Percentiles rank a stretch among this genome's conserved stretches.
Conservation (phyloP, 2,113 vertebrate genomes). For the Engraulis encrasicolus region DNA sequence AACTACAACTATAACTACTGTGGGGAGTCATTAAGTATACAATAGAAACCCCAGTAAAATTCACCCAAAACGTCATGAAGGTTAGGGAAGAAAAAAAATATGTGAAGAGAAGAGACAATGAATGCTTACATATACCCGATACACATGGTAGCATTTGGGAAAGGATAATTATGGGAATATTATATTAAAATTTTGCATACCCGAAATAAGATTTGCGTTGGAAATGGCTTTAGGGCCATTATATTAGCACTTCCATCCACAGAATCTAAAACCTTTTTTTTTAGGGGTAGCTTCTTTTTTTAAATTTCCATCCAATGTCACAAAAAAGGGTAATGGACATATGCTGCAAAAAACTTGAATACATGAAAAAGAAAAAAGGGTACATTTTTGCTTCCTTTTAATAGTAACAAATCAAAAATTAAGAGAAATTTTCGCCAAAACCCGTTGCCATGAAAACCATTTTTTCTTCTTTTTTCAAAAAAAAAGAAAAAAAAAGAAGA, state of each 20-base stretch:
- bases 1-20: neutral
- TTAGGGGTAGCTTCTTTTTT: neutral
- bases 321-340: conserved; percentile 37
- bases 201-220: neutral
- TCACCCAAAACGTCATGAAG: neutral
- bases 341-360: conserved; percentile 90
- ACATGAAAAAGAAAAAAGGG: conserved; percentile 79
- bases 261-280: neutral
- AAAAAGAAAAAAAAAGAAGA: too few relatives aligned
- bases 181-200: neutral
- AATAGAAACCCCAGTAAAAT: neutral
- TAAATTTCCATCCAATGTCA: neutral
- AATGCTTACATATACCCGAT: conserved; percentile 1
- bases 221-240: neutral
- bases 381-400: conserved; percentile 73
- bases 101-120: neutral
- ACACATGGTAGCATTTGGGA: neutral
- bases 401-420: conserved; percentile 73
- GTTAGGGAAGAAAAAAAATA: neutral
- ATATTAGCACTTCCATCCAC: neutral
- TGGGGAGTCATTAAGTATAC: neutral
- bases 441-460: conserved; percentile 92
- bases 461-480: too few relatives aligned
- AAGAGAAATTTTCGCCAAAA: conserved; percentile 78
- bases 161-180: neutral